Evolutionary conservation across 2,888 invertebrate species (phyloP).

Genomic region (Deroplatys truncata): DNA sequence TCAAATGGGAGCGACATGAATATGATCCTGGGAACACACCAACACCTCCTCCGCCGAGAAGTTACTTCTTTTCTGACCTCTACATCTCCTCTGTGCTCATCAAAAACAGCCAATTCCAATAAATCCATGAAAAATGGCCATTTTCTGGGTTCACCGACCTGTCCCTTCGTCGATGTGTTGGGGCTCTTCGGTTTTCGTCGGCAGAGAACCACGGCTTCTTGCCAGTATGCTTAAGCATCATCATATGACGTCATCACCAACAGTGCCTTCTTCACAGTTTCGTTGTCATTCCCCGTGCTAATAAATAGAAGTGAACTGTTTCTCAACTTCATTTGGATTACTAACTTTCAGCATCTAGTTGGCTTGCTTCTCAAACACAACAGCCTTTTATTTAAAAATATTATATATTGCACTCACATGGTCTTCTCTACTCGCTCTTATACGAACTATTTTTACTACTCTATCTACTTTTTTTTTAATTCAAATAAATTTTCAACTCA

Average conservation of each 20-base stretch:
- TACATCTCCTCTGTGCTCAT: not conserved
- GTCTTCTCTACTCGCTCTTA: no score
- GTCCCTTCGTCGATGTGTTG: not conserved
- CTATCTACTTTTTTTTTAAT: no score
- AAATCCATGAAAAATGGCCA: not conserved
- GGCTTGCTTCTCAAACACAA: not conserved
- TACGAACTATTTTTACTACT: no score
- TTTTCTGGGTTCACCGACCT: not conserved
- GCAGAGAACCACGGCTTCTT: not conserved
- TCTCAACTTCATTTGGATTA: not conserved
- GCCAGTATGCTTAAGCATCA: not conserved
- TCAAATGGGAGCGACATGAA: constrained; percentile 23
- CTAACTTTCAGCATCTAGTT: not conserved
- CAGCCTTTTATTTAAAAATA: no score
- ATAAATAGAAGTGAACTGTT: not conserved
- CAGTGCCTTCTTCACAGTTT: not conserved
- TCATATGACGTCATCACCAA: not conserved
- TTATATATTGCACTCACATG: no score
- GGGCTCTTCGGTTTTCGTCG: not conserved
- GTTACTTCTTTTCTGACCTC: not conserved
- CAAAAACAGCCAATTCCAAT: not conserved
- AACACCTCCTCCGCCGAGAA: not conserved
- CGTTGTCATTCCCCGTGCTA: not conserved
- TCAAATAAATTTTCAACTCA: no score
- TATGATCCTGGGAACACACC: not conserved